Base-by-base conservation (phyloP, 2,797 vertebrate genomes). In the Holocentrus rufus region DNA sequence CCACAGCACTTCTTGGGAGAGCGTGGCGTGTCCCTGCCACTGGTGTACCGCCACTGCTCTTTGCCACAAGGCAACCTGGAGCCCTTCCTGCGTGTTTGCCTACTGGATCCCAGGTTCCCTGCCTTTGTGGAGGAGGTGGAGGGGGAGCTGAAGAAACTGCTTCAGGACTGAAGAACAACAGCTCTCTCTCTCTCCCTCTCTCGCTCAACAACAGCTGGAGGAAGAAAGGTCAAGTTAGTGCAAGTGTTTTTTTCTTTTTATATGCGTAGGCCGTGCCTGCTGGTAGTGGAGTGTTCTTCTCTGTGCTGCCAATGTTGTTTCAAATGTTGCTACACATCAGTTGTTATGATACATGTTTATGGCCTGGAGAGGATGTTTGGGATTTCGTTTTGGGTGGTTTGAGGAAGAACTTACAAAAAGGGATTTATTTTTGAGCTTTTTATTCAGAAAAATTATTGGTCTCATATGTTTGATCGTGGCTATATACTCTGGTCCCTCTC, bases 391-490 rank as follows among this genome's bases (percentile, higher is more conserved):
- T 6, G 1, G 3, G 10, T 14, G 14, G 44, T 63, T 31, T 27
- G n/a, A 69, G 10, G 18, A 85, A 81, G 30, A 77, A 72, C 7
- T 42, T 71, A 1, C 10, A 60, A 47, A 2, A 58, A 79, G 61
- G 42, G 52, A 72, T 39, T n/a, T 18, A 90, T 93, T 95, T 93
- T 95, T 84, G 77, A 76, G 89, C 85, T 92, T 95, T 97, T 99
- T 98, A 98, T 98, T 97, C 93, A 95, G 96, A 98, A 98, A 97
- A 92, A 96, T 94, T 95, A 94, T 94, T 96, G 93, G 95, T 93
- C 95, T 93, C 94, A 94, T 94, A 93, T 95, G 93, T 95, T 95
- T 94, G 93, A 96, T 95, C 95, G 95, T 95, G 93, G 94, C 92
- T 93, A 88, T 91, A 91, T 92, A 91, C 87, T 93, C 92, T 93